phyloP scores from a whole-genome alignment of 30 jellyfish, hydroid and myxozoan species.

The Aurelia aurita region DNA sequence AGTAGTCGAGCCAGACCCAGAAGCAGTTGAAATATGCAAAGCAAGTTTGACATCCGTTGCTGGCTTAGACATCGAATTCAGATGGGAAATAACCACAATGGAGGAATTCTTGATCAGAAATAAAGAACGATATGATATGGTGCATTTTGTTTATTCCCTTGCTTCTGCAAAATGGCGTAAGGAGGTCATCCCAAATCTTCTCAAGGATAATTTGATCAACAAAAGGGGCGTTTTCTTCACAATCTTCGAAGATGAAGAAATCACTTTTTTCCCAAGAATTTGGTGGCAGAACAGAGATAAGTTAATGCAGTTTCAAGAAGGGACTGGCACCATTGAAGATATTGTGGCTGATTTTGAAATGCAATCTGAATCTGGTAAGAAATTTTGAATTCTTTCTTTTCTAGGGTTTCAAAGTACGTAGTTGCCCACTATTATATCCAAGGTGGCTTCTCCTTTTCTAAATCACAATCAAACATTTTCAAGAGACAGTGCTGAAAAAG shows the following conservation, averaged over 20 bases:
- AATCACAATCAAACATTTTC: too few species aligned
- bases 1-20: conserved; percentile 44
- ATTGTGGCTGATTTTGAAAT: background rate
- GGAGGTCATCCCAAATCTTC: conserved; percentile 9
- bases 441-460: too few species aligned
- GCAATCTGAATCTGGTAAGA: background rate
- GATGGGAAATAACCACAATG: conserved; percentile 28
- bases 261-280: conserved; percentile 19
- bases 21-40: conserved; percentile 52
- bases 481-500: too few species aligned
- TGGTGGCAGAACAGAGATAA: conserved; percentile 26
- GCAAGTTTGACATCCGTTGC: background rate
- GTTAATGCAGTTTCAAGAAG: conserved; percentile 32
- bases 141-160: conserved; percentile 35
- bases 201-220: conserved; percentile 5
- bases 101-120: background rate
- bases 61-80: conserved; percentile 26
- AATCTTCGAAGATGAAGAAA: conserved; percentile 29
- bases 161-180: conserved; percentile 17
- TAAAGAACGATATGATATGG: conserved; percentile 36
- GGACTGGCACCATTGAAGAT: conserved; percentile 26
- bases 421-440: too few species aligned
- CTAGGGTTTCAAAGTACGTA: too few species aligned
- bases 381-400: too few species aligned
- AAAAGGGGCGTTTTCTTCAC: conserved; percentile 40